Percentiles rank a stretch among this genome's conserved stretches.
phyloP scores from a whole-genome alignment of 2,797 vertebrate species.

The Fratercula arctica region DNA sequence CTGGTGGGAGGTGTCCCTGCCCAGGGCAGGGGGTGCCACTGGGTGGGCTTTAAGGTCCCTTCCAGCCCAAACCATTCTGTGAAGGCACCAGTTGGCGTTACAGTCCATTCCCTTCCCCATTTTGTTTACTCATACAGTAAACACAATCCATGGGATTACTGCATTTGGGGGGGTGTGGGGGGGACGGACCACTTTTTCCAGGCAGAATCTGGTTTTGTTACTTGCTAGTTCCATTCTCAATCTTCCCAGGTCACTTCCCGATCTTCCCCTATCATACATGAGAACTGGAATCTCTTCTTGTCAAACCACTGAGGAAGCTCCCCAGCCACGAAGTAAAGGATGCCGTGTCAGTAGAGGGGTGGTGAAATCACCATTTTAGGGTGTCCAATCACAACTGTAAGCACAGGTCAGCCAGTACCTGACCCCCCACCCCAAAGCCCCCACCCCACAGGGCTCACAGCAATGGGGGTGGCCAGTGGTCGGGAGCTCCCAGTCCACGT shows the following conservation, averaged over 20 bases:
- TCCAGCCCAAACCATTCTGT: neutral
- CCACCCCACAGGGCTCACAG: too few relatives aligned
- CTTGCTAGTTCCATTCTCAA: neutral
- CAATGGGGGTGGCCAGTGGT: accelerated
- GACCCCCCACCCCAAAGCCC: neutral
- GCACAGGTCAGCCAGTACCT: neutral
- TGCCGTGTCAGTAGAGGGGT: too few relatives aligned
- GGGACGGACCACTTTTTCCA: accelerated
- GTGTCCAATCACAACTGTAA: neutral
- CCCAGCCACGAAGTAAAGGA: neutral
- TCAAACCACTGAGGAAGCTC: neutral
- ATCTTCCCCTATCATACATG: accelerated
- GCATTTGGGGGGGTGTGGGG: neutral
- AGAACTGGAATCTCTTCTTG: neutral
- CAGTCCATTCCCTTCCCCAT: accelerated
- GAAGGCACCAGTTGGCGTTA: neutral
- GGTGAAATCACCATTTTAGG: neutral
- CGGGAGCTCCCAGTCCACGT: accelerated
- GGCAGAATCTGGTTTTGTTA: neutral
- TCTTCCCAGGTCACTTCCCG: neutral
- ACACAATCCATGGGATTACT: accelerated
- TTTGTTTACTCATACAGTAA: accelerated
- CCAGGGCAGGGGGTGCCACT: neutral
- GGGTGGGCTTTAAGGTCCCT: neutral
- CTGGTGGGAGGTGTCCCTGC: neutral